A percentile compares a stretch with the other conserved stretches of the same genome.
Conservation (phyloP, 2,113 vertebrate genomes). For the Neotragus pygmaeus region DNA sequence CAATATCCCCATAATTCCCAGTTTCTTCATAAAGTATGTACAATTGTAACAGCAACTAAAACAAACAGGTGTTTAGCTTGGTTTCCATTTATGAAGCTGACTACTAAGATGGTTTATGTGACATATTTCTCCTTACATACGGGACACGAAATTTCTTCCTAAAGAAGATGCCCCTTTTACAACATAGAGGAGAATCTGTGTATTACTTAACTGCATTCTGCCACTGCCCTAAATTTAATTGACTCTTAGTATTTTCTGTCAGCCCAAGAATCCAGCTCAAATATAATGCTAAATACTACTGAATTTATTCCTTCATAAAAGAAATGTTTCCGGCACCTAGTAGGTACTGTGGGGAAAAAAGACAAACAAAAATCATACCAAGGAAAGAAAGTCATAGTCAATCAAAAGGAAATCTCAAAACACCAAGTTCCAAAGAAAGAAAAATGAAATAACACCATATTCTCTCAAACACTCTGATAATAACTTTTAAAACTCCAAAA, state of each 20-base stretch:
- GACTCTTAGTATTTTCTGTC: not conserved
- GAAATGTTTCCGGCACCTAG: not conserved
- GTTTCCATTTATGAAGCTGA: not conserved
- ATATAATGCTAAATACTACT: not conserved
- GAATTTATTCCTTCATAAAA: not conserved
- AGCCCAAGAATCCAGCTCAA: not conserved
- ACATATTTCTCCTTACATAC: not conserved
- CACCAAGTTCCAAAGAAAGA: not conserved
- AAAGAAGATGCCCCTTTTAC: not conserved
- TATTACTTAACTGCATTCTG: not conserved
- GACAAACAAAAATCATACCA: not conserved
- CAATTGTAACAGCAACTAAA: not conserved
- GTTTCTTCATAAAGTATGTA: not conserved
- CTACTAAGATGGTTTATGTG: not conserved
- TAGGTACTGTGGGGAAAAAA: not conserved
- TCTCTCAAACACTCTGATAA: not conserved
- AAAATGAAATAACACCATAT: not conserved
- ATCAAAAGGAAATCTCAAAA: constrained; percentile 22
- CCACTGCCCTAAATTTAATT: not conserved
- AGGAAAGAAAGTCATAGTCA: not conserved
- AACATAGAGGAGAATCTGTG: not conserved
- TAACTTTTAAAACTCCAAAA: not conserved
- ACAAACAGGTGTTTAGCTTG: not conserved
- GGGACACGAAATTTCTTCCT: not conserved
- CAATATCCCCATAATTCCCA: not conserved